phyloP scores from a whole-genome alignment of 2,113 vertebrate species.

The Ursus arctos region DNA sequence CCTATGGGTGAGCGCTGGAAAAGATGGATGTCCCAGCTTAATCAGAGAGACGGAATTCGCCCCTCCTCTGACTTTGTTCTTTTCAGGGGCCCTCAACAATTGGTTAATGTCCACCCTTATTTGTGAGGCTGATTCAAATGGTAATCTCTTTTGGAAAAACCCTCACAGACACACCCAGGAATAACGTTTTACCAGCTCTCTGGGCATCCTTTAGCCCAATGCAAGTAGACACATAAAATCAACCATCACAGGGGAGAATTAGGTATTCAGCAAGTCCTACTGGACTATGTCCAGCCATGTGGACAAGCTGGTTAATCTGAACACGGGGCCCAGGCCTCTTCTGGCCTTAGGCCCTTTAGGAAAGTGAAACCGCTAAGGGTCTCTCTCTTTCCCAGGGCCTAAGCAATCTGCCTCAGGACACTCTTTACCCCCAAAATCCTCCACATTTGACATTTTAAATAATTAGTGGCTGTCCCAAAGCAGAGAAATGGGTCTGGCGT shows the following conservation, averaged over 20 bases:
- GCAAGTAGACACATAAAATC: background rate
- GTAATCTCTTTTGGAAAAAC: background rate
- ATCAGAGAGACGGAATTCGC: background rate
- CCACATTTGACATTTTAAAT: constrained; percentile 59
- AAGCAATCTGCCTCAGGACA: background rate
- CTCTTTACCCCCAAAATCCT: background rate
- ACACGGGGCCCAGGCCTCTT: background rate
- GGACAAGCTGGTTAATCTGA: background rate
- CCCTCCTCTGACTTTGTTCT: background rate
- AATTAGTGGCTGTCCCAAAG: background rate
- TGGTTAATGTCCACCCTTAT: background rate
- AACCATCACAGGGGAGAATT: background rate
- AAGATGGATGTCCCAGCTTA: background rate
- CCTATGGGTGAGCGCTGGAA: background rate
- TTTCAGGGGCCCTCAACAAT: background rate
- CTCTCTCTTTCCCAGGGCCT: background rate
- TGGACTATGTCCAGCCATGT: background rate
- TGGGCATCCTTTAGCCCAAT: background rate
- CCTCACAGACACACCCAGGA: background rate
- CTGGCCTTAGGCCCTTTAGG: background rate
- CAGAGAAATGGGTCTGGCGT: background rate
- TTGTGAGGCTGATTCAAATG: background rate
- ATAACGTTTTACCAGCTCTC: background rate
- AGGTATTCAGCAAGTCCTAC: background rate
- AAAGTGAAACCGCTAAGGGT: background rate